Evolutionary conservation across 2,888 invertebrate genomes (phyloP), one percentile per base, ranked within the genome.

Genomic region (Cheilosia soror): DNA sequence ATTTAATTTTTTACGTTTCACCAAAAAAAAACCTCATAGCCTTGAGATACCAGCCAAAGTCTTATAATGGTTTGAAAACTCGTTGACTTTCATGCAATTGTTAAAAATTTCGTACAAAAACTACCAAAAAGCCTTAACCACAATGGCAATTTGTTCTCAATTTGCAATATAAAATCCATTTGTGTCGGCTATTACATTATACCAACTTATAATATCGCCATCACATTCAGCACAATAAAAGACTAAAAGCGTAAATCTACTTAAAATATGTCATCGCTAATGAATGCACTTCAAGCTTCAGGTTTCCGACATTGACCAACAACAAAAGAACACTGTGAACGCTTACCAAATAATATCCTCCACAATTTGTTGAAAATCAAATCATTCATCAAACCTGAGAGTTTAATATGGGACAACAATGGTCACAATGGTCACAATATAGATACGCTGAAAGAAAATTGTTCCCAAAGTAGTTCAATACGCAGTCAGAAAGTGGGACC

Each of bases 231-330:
- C 13, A 55, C 29, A 11, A 11, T 25, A n/a, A 37, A 57, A 33
- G 31, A 20, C 37, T 20, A 20, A 4, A 37, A 0, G 25, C 5
- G n/a, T 11, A 27, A 65, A 58, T 62, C 57, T 49, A 47, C 55
- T 65, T 29, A 66, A 27, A n/a, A 60, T 68, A 65, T 60, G 68
- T 69, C 77, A 68, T 4, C 44, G 4, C 33, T 47, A 62, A 37
- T 69, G 51, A 69, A 53, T 66, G 60, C 68, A 44, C 51, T 47
- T 27, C 42, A 66, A 9, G 11, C 27, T n/a, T n/a, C 3, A 20
- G 13, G 2, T n/a, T n/a, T 11, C 25, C 69, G 76, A 77, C 68
- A 77, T 68, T 77, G 68, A 69, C 51, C 33, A 68, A 13, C 53
- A 55, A 73, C 44, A 63, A 73, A 55, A 33, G 27, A 47, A 13